phyloP scores from a whole-genome alignment of 2,888 invertebrate species.

The Drosophila testacea region DNA sequence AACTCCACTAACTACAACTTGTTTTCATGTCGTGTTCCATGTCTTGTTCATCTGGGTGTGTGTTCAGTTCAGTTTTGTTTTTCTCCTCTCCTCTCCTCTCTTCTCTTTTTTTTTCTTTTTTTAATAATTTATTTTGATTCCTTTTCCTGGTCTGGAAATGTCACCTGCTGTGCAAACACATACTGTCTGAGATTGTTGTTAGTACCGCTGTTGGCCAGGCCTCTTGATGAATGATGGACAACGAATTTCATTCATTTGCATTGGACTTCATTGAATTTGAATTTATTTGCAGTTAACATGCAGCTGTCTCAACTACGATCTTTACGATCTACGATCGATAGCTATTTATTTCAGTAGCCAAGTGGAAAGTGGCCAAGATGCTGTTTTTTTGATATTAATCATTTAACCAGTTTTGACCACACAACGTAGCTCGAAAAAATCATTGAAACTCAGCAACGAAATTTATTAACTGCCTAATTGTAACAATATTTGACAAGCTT shows the following conservation, averaged over 20 bases:
- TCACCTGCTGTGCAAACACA: conserved; percentile 81
- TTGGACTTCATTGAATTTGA: conserved; percentile 29
- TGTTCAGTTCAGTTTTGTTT: conserved; percentile 48
- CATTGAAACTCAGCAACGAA: conserved; percentile 33
- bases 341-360: conserved; percentile 57
- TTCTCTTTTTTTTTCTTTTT: background rate
- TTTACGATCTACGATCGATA: conserved; percentile 13
- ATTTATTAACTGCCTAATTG: conserved; percentile 75
- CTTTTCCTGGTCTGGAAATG: conserved; percentile 76
- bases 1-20: conserved; percentile 62
- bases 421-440: background rate
- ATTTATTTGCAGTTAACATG: conserved; percentile 66
- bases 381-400: conserved; percentile 55
- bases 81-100: conserved; percentile 4
- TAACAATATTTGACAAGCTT: conserved; percentile 67
- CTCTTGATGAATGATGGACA: conserved; percentile 77
- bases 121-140: conserved; percentile 56
- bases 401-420: conserved; percentile 35
- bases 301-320: conserved; percentile 45
- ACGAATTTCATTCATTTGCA: conserved; percentile 44
- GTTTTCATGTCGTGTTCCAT: conserved; percentile 67
- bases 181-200: conserved; percentile 10
- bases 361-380: conserved; percentile 45
- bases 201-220: conserved; percentile 30
- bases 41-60: conserved; percentile 51